Conservation (phyloP, 2,797 vertebrate genomes). For the Dryobates pubescens region DNA sequence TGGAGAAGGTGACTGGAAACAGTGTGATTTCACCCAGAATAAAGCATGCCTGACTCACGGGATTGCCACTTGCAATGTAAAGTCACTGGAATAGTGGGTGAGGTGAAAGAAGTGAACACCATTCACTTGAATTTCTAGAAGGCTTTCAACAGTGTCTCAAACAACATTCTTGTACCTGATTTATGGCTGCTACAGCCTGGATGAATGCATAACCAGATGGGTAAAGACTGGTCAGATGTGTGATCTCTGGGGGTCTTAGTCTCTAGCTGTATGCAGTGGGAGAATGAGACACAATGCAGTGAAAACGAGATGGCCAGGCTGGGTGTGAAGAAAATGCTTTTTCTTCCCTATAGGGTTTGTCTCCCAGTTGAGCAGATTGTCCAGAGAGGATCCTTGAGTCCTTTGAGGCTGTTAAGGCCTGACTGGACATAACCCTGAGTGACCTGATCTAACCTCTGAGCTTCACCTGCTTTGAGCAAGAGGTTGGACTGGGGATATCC, state of each 20-base stretch:
- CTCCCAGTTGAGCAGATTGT: background rate
- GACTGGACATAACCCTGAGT: no score
- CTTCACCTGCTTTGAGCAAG: no score
- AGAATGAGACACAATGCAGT: background rate
- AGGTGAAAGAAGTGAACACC: background rate
- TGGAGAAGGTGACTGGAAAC: no score
- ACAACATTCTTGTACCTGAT: background rate
- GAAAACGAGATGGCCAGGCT: background rate
- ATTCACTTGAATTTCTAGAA: background rate
- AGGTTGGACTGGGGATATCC: background rate
- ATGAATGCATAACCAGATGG: no score
- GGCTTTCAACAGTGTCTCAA: background rate
- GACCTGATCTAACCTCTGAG: no score
- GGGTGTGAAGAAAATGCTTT: background rate
- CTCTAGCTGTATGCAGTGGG: rapidly evolving
- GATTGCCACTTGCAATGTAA: background rate
- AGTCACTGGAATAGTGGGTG: background rate
- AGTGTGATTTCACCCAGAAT: no score
- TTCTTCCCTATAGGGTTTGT: rapidly evolving
- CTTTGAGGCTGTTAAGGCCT: no score
- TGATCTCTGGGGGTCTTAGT: background rate
- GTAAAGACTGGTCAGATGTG: background rate
- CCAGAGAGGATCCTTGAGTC: no score
- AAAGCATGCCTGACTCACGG: background rate
- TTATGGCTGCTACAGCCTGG: background rate